Conservation (phyloP, 1,140 invertebrate genomes). For the Globodera ellingtonae region DNA sequence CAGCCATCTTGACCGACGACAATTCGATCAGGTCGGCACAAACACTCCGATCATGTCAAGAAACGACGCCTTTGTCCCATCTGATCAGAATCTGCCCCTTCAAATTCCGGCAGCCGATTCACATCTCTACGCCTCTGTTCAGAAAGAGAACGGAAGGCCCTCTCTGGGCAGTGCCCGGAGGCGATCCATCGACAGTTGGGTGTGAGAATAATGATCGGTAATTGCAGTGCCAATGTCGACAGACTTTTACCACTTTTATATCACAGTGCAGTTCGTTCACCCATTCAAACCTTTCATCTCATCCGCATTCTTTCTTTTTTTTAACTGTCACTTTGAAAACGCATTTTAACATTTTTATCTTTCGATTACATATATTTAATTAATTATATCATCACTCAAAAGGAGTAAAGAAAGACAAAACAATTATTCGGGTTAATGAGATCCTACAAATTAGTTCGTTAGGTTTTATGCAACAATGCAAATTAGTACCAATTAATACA, state of each 20-base stretch:
- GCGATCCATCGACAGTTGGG: constrained; percentile 30
- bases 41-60: neutral
- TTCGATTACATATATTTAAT: neutral
- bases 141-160: neutral
- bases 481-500: no score
- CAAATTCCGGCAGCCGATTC: neutral
- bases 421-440: no score
- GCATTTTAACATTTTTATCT: constrained; percentile 4
- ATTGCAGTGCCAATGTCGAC: no score
- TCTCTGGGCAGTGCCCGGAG: neutral
- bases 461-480: no score
- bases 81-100: neutral
- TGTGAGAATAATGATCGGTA: neutral
- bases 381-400: neutral
- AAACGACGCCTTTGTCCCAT: neutral
- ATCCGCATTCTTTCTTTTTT: neutral
- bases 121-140: constrained; percentile 23
- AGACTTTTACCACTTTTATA: neutral
- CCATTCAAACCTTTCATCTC: neutral
- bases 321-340: neutral
- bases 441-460: no score
- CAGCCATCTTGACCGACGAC: neutral
- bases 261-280: neutral
- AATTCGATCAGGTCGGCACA: neutral
- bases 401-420: neutral